Percentiles rank a stretch among this genome's conserved stretches.
Evolutionary conservation across 2,113 vertebrate species (phyloP).

Genomic region (Laticauda laticaudata): DNA sequence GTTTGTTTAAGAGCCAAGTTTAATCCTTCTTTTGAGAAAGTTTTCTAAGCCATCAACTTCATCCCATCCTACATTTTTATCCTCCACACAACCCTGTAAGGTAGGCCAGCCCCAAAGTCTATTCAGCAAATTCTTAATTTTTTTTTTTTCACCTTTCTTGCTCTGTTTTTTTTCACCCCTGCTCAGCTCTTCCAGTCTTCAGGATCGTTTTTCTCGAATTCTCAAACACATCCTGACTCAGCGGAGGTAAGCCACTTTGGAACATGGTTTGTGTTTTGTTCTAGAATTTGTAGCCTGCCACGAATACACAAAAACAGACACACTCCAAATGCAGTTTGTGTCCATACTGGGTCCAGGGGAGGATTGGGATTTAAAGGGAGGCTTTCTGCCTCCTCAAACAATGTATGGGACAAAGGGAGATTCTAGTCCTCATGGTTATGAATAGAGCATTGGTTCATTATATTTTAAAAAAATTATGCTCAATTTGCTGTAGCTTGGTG

Average conservation of each 20-base stretch:
- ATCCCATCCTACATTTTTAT: neutral
- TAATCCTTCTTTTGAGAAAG: neutral
- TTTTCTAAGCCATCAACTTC: neutral
- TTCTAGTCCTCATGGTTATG: neutral
- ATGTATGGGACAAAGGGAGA: neutral
- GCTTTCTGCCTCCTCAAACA: neutral
- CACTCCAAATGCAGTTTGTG: neutral
- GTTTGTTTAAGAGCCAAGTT: neutral
- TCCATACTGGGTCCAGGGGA: neutral
- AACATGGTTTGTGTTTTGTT: neutral
- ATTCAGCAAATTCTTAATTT: neutral
- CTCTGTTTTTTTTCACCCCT: neutral
- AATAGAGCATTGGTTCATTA: neutral
- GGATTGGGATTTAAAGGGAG: neutral
- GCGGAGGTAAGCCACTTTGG: constrained; percentile 74
- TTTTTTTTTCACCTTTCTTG: neutral
- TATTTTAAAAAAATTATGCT: neutral
- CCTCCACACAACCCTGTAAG: neutral
- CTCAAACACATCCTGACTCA: constrained; percentile 90
- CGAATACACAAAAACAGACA: neutral
- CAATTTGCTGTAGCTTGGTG: neutral
- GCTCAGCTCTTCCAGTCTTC: constrained; percentile 67
- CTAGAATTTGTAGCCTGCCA: neutral
- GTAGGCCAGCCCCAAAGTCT: neutral
- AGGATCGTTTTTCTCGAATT: constrained; percentile 86